Conservation (phyloP, 2,797 vertebrate genomes). For the Nyctalus aviator region DNA sequence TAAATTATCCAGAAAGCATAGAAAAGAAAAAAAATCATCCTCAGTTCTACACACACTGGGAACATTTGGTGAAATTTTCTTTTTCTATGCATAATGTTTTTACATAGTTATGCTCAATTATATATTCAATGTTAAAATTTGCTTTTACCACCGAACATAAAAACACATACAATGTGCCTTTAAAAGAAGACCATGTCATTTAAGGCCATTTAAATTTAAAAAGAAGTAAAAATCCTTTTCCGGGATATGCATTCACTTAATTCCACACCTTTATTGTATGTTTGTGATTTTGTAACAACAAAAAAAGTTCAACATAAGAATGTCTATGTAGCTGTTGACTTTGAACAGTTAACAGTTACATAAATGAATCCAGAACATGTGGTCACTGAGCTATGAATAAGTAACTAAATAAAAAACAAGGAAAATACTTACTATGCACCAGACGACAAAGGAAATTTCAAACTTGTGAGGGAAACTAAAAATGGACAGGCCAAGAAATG, state of each 20-base stretch:
- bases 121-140: conserved; percentile 22
- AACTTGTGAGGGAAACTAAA: conserved; percentile 99
- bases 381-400: conserved; percentile 63
- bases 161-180: neutral
- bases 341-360: conserved; percentile 72
- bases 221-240: neutral
- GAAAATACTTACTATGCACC: conserved; percentile 96
- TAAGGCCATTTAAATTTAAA: neutral
- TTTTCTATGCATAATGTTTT: neutral
- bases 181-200: neutral
- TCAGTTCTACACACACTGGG: neutral
- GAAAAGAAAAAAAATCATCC: neutral
- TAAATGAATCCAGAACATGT: conserved; percentile 60
- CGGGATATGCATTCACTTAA: neutral
- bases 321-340: conserved; percentile 71
- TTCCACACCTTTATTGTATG: neutral
- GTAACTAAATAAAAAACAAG: conserved; percentile 71
- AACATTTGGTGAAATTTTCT: neutral
- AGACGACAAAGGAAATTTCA: conserved; percentile 99
- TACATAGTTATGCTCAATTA: neutral
- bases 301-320: conserved; percentile 57
- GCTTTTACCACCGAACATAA: neutral
- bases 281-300: conserved; percentile 54
- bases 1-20: neutral
- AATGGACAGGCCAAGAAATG: conserved; percentile 98